Percentiles rank a stretch among this genome's conserved stretches.
phyloP scores from a whole-genome alignment of 2,888 invertebrate genomes.

The Metacarcinus magister region DNA sequence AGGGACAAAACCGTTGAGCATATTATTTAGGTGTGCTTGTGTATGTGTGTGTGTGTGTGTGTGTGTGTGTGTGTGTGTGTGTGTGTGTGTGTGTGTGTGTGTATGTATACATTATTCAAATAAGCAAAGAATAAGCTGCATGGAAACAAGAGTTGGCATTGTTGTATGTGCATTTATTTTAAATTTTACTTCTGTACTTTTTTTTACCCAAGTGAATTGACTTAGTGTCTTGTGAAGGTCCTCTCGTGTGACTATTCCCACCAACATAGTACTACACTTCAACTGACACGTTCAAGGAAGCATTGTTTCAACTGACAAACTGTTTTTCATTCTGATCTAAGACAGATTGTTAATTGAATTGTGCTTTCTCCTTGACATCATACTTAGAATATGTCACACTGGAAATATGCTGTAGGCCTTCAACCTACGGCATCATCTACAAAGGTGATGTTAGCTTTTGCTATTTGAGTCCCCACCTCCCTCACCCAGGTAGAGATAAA shows the following conservation, averaged over 20 bases:
- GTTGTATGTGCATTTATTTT: constrained; percentile 23
- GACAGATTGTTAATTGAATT: not conserved
- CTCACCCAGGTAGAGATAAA: constrained; percentile 46
- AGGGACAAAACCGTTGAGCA: not conserved
- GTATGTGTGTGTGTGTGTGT: not conserved
- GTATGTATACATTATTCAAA: not conserved
- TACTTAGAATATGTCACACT: not conserved
- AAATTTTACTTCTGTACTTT: not conserved
- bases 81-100: not conserved
- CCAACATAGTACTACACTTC: not conserved
- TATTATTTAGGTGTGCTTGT: not conserved
- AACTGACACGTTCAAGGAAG: not conserved
- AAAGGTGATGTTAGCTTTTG: constrained; percentile 33
- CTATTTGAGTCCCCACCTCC: constrained; percentile 37
- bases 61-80: not conserved
- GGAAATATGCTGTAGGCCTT: not conserved
- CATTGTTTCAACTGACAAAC: not conserved
- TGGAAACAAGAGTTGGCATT: constrained; percentile 8
- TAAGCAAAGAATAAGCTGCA: not conserved
- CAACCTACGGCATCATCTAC: not conserved
- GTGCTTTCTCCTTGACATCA: constrained; percentile 6
- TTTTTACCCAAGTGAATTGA: not conserved
- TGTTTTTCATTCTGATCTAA: not conserved
- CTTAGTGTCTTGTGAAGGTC: not conserved
- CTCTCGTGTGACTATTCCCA: not conserved